Conservation (phyloP, 2,888 invertebrate species). For the Artemia sinica region DNA sequence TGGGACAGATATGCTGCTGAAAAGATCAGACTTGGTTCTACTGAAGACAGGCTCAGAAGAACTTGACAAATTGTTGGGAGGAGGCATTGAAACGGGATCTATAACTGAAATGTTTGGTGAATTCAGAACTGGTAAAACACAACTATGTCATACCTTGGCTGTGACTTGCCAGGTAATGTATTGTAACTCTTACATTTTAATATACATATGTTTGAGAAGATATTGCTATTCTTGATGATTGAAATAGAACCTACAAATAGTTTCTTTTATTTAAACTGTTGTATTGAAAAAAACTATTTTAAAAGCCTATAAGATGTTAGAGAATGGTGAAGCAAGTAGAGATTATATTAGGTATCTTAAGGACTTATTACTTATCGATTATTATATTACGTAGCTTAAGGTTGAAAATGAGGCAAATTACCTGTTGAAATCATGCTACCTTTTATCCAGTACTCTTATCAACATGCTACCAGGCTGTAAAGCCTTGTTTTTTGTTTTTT, state of each 20-base stretch:
- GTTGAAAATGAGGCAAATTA: background rate
- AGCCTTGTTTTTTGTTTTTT: too few relatives aligned
- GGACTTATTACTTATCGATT: too few relatives aligned
- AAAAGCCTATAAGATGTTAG: too few relatives aligned
- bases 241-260: background rate
- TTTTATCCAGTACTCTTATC: too few relatives aligned
- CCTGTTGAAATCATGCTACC: too few relatives aligned
- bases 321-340: too few relatives aligned
- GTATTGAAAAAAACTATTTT: too few relatives aligned
- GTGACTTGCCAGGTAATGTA: conserved; percentile 75
- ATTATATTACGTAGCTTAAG: background rate
- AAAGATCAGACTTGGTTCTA: conserved; percentile 83
- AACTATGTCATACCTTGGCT: conserved; percentile 86
- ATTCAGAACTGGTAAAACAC: conserved; percentile 92
- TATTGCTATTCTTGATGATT: background rate
- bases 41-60: conserved; percentile 88
- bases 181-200: background rate
- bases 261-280: background rate
- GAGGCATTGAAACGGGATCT: conserved; percentile 94
- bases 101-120: conserved; percentile 98
- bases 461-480: too few relatives aligned
- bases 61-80: conserved; percentile 73
- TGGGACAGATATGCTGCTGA: conserved; percentile 86
- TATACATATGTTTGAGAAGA: conserved; percentile 7
- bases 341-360: too few relatives aligned